These are phyloP conservation scores for Poecilia wingei DNA, from an alignment of 2,797 vertebrate genomes.

Conservation along the genomic window DNA sequence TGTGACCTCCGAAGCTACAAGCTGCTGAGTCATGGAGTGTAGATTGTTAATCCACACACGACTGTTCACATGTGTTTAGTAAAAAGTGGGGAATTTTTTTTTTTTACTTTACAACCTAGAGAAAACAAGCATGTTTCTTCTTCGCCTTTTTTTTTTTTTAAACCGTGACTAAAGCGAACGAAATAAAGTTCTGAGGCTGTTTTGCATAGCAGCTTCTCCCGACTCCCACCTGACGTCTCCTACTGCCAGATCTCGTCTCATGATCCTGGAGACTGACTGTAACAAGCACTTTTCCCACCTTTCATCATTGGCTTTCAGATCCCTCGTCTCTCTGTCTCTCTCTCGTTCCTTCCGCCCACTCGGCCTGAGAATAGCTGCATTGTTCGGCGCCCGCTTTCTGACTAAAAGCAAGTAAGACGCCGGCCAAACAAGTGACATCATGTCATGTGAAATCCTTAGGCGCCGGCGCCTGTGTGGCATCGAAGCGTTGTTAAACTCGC, in stretches of 20 bases:
- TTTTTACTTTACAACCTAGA: background rate
- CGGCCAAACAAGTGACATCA: conserved; percentile 24
- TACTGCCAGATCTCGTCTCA: conserved; percentile 32
- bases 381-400: conserved; percentile 52
- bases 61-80: background rate
- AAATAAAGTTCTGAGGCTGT: background rate
- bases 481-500: conserved; percentile 10
- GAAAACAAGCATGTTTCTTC: background rate
- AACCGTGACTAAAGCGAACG: background rate
- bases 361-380: conserved; percentile 66
- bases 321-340: conserved; percentile 13
- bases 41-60: background rate
- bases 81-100: background rate
- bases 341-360: conserved; percentile 47
- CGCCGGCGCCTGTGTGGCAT: background rate
- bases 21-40: background rate
- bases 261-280: conserved; percentile 47
- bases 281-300: conserved; percentile 60
- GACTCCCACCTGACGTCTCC: conserved; percentile 34
- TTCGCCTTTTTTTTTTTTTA: background rate
- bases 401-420: conserved; percentile 37
- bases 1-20: background rate
- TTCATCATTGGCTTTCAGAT: conserved; percentile 56
- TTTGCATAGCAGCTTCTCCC: conserved; percentile 11
- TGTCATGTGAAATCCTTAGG: conserved; percentile 28